Evolutionary conservation across 2,113 vertebrate species (phyloP), one percentile per base, ranked within the genome.

Genomic region (Prunella himalayana): DNA sequence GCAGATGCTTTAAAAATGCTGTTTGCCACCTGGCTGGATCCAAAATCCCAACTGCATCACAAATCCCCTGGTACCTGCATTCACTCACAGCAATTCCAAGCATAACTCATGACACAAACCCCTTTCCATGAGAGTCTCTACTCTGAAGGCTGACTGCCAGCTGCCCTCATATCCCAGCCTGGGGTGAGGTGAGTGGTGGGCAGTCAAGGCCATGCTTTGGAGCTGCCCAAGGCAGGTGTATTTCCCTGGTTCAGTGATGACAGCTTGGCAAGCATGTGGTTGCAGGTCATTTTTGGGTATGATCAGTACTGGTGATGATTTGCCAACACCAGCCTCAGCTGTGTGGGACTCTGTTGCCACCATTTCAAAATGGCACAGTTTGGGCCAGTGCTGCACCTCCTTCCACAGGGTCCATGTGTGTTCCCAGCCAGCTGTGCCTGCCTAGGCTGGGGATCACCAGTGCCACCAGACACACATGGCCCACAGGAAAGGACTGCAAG

Each of bases 381-480:
- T 15, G 21, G 50, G 63, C 30, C 47, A 51, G 22, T 3, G 24
- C 66, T 71, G 41, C 66, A 15, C 24, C 25, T 37, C 41, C 68
- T 61, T n/a, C 78, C 51, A 4, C 2, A 0, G 7, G n/a, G 31
- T 31, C 76, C 50, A 19, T 4, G 27, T 3, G 25, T 42, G 35
- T 5, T 49, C 47, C 23, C 64, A n/a, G 61, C 44, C 47, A 45
- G 49, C 69, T 50, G n/a, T 11, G 11, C 44, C 68, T 41, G 33
- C 53, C 59, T 4, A 7, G 35, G 47, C 39, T 5, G 2, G n/a
- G 41, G 7, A 5, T 3, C 23, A 33, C 21, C 41, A 35, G 65
- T 24, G 22, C 31, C 59, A 61, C 44, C 75, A 75, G 39, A 50
- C 27, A n/a, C 2, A 2, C 0, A 0, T 0, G 1, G 39, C 54